These are phyloP conservation scores for Patagioenas fasciata DNA, from an alignment of 2,113 vertebrate species.

Conservation along the genomic window DNA sequence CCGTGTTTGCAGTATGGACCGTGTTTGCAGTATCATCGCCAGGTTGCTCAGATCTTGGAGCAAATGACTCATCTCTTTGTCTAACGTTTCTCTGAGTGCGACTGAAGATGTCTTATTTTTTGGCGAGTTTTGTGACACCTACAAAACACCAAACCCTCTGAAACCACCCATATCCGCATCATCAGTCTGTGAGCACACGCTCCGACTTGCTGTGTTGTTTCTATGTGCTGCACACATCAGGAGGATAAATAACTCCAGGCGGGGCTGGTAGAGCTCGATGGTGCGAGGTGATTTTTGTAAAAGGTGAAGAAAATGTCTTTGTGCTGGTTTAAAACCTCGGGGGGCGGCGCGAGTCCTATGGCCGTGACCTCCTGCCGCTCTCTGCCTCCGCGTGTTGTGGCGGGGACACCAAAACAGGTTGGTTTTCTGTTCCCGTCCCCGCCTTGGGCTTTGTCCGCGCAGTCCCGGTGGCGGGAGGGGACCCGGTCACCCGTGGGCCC, in stretches of 20 bases:
- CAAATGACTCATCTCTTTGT: not conserved
- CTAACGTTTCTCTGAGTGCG: too few species aligned
- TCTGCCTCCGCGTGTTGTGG: not conserved
- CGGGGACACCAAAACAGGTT: not conserved
- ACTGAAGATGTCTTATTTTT: not conserved
- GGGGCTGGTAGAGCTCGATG: not conserved
- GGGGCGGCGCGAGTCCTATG: too few species aligned
- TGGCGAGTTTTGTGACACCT: too few species aligned
- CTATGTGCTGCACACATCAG: accelerated
- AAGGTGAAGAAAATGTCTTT: not conserved
- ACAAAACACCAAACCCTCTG: accelerated
- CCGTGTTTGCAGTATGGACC: too few species aligned
- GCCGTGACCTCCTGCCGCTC: not conserved
- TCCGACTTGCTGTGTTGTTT: not conserved
- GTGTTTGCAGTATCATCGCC: not conserved
- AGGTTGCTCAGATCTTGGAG: not conserved
- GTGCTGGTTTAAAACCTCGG: not conserved
- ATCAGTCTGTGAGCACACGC: not conserved
- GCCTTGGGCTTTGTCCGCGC: not conserved
- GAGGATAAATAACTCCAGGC: not conserved
- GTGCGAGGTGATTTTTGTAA: not conserved
- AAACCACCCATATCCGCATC: accelerated
- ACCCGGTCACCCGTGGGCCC: not conserved
- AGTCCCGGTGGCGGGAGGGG: not conserved
- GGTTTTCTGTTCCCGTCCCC: too few species aligned